Percentiles rank a stretch among this genome's conserved stretches.
Conservation (phyloP, 2,888 invertebrate species). For the Tenthredo distinguenda region DNA sequence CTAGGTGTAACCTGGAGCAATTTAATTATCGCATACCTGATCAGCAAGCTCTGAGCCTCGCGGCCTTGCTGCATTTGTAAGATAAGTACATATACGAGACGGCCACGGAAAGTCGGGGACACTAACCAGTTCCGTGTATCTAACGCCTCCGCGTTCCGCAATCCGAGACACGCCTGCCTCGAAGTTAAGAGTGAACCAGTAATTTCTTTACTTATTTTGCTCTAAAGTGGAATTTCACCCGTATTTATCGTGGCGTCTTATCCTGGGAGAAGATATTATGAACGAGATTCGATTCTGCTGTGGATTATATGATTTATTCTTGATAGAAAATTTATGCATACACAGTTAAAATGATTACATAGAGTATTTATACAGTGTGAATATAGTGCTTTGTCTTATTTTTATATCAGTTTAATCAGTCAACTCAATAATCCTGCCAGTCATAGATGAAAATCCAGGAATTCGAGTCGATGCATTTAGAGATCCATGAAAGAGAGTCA, state of each 20-base stretch:
- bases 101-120: constrained; percentile 42
- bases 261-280: not conserved
- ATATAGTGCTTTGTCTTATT: not conserved
- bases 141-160: constrained; percentile 21
- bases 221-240: not conserved
- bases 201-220: not conserved
- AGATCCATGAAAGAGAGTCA: constrained; percentile 36
- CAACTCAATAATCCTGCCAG: not conserved
- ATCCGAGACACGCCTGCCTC: constrained; percentile 39
- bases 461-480: not conserved
- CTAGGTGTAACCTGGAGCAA: constrained; percentile 9
- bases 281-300: not conserved
- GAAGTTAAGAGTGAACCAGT: not conserved
- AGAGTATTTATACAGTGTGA: constrained; percentile 32
- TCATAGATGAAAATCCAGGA: not conserved
- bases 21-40: constrained; percentile 41
- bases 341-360: constrained; percentile 18
- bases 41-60: constrained; percentile 5
- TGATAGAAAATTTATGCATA: not conserved
- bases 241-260: not conserved
- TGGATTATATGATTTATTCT: not conserved
- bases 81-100: constrained; percentile 21
- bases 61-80: constrained; percentile 27
- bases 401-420: not conserved
- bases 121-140: constrained; percentile 34